Conservation (phyloP, 2,888 invertebrate genomes). For the Drosophila multiciliata region DNA sequence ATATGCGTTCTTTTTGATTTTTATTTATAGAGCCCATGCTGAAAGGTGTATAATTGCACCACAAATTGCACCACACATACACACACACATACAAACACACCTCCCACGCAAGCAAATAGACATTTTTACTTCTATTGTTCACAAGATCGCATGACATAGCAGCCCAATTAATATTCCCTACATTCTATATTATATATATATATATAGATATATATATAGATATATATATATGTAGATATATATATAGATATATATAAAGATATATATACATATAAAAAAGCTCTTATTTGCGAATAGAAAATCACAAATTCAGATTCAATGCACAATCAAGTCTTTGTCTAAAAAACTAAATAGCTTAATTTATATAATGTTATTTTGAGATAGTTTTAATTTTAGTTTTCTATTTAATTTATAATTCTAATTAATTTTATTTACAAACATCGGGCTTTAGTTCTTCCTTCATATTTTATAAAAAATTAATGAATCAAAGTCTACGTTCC, state of each 20-base stretch:
- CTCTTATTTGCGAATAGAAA: not conserved
- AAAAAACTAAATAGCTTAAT: not conserved
- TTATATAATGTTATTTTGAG: not conserved
- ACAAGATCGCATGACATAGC: slow-evolving; percentile 25
- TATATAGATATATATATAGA: too few species aligned
- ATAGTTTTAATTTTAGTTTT: not conserved
- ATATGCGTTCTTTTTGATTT: slow-evolving; percentile 13
- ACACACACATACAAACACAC: not conserved
- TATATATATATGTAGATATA: too few species aligned
- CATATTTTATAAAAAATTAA: not conserved
- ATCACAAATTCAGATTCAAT: not conserved
- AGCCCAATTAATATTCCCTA: slow-evolving; percentile 13
- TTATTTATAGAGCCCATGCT: slow-evolving; percentile 35
- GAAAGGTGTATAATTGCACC: slow-evolving; percentile 45
- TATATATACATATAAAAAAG: not conserved
- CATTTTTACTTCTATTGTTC: slow-evolving; percentile 14
- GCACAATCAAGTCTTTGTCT: not conserved
- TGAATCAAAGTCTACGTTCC: not conserved
- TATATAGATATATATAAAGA: not conserved
- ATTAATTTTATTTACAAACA: not conserved
- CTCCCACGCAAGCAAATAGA: not conserved
- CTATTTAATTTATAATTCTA: not conserved
- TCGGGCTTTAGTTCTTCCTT: not conserved
- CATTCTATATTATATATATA: too few species aligned
- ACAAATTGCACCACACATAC: not conserved